These are phyloP conservation scores for Matsumurasca onukii DNA, from an alignment of 1,140 invertebrate genomes.

Conservation along the genomic window DNA sequence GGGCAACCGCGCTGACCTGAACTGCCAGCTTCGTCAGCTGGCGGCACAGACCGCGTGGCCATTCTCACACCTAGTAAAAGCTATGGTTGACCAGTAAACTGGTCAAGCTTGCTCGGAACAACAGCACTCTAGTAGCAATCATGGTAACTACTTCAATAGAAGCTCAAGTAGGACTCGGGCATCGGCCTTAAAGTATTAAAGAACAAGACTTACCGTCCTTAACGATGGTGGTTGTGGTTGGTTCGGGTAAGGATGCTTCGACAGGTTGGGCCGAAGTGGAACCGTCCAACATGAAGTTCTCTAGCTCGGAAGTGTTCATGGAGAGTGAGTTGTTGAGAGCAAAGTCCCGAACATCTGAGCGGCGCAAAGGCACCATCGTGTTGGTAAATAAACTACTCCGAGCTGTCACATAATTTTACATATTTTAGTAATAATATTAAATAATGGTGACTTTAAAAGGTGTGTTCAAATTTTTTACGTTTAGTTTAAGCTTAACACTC, in stretches of 20 bases:
- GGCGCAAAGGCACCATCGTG: slow-evolving; percentile 1
- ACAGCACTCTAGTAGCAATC: background rate
- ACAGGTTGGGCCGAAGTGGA: background rate
- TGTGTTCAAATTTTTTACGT: background rate
- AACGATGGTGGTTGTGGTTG: background rate
- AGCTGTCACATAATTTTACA: background rate
- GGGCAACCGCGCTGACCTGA: too few relatives aligned
- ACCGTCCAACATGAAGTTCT: slow-evolving; percentile 13
- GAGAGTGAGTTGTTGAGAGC: slow-evolving; percentile 9
- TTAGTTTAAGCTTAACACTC: background rate
- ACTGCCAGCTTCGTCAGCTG: too few relatives aligned
- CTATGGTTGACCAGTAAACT: background rate
- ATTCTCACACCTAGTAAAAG: background rate
- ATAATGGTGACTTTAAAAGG: background rate
- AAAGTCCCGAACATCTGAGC: slow-evolving; percentile 9
- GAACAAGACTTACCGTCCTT: background rate
- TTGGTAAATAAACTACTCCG: slow-evolving; percentile 6
- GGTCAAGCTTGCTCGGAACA: background rate
- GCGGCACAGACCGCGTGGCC: background rate
- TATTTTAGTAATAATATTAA: background rate
- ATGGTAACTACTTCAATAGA: background rate
- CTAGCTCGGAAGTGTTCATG: slow-evolving; percentile 10
- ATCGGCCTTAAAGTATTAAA: too few relatives aligned
- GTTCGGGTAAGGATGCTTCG: background rate
- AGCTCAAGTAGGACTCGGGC: background rate